Percentiles rank a stretch among this genome's conserved stretches.
Conservation (phyloP, 2,113 vertebrate species). For the human (Homo sapiens) region GRCh38 chr5:10900501-10901000, state of each 20-base stretch:
- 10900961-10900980: background rate
- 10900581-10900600: background rate
- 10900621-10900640: background rate
- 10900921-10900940: too few relatives aligned
- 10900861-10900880: too few relatives aligned
- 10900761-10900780: background rate
- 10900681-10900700: background rate
- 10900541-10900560: background rate
- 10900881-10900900: background rate
- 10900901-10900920: too few relatives aligned
- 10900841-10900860: background rate
- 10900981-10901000: background rate
- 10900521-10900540: background rate
- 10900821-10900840: background rate
- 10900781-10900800: background rate
- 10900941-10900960: too few relatives aligned
- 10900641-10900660: accelerated
- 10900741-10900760: background rate
- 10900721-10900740: background rate
- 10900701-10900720: background rate
- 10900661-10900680: background rate
- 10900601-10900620: background rate
- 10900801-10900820: background rate
- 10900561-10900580: background rate
- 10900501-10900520: background rate